Evolutionary conservation across 1,140 invertebrate genomes (phyloP).

Genomic region (Zaprionus vittiger): DNA sequence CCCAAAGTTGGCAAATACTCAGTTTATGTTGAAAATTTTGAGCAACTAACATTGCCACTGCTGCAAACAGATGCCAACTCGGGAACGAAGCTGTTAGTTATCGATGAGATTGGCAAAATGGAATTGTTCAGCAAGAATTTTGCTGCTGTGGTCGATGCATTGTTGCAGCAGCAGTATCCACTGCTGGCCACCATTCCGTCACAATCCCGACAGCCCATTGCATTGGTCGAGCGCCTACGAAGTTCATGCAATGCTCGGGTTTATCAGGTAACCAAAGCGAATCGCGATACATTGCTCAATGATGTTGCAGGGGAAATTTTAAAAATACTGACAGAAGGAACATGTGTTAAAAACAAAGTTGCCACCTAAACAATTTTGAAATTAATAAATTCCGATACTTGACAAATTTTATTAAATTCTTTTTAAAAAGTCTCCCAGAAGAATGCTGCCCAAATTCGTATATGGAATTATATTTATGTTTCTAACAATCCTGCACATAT

Average conservation of each 20-base stretch:
- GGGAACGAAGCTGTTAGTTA: slow-evolving; percentile 30
- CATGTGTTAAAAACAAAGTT: neutral
- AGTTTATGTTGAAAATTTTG: slow-evolving; percentile 61
- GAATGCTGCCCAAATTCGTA: slow-evolving; percentile 44
- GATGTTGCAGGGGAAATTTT: slow-evolving; percentile 31
- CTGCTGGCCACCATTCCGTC: slow-evolving; percentile 47
- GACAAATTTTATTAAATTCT: neutral
- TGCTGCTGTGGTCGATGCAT: slow-evolving; percentile 19
- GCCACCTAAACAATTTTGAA: no score
- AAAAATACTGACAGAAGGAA: neutral
- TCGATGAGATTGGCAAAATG: slow-evolving; percentile 72
- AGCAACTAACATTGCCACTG: slow-evolving; percentile 43
- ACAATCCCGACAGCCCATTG: slow-evolving; percentile 30
- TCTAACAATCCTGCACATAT: slow-evolving; percentile 44
- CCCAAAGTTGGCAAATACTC: slow-evolving; percentile 66
- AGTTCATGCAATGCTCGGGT: slow-evolving; percentile 7
- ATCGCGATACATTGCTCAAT: slow-evolving; percentile 40
- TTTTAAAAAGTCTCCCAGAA: neutral
- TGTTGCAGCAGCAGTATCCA: slow-evolving; percentile 11
- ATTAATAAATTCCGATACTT: no score
- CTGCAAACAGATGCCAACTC: neutral
- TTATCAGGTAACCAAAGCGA: slow-evolving; percentile 40
- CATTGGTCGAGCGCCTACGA: slow-evolving; percentile 51
- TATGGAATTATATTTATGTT: slow-evolving; percentile 35
- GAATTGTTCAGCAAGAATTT: slow-evolving; percentile 57